Evolutionary conservation across 1,140 invertebrate species (phyloP).

Genomic region (Drosophila santomea): DNA sequence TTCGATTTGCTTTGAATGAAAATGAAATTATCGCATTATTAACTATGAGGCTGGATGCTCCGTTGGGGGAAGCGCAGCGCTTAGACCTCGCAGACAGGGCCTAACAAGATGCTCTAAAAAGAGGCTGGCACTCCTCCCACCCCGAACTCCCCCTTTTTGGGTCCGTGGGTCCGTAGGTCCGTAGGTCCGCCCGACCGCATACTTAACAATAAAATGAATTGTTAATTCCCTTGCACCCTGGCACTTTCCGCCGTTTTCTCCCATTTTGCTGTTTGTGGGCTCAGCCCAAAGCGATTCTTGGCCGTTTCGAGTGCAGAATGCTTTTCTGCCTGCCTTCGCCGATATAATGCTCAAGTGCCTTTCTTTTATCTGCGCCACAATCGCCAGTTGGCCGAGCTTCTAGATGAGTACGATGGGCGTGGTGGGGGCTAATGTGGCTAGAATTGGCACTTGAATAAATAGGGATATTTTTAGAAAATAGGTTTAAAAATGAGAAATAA

Average conservation of each 20-base stretch:
- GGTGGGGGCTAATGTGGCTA: background rate
- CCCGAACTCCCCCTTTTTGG: slow-evolving; percentile 27
- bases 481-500: too few species aligned
- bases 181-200: slow-evolving; percentile 32
- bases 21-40: slow-evolving; percentile 83
- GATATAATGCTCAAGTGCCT: slow-evolving; percentile 79
- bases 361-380: slow-evolving; percentile 80
- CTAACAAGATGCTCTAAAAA: slow-evolving; percentile 65
- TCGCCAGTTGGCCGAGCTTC: slow-evolving; percentile 42
- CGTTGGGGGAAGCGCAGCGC: slow-evolving; percentile 1
- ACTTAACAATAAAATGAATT: slow-evolving; percentile 84
- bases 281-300: slow-evolving; percentile 40
- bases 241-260: slow-evolving; percentile 29
- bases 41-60: slow-evolving; percentile 60
- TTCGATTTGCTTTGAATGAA: slow-evolving; percentile 82
- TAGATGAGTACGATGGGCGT: slow-evolving; percentile 29
- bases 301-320: slow-evolving; percentile 26
- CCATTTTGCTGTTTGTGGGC: slow-evolving; percentile 14
- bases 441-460: background rate
- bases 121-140: slow-evolving; percentile 13
- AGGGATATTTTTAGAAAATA: too few species aligned
- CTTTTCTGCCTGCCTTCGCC: slow-evolving; percentile 36
- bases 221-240: slow-evolving; percentile 77
- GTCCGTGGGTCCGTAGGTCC: background rate
- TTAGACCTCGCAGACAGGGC: slow-evolving; percentile 43